These are phyloP conservation scores for Eupeodes luniger DNA, from an alignment of 2,888 invertebrate genomes.

Conservation along the genomic window DNA sequence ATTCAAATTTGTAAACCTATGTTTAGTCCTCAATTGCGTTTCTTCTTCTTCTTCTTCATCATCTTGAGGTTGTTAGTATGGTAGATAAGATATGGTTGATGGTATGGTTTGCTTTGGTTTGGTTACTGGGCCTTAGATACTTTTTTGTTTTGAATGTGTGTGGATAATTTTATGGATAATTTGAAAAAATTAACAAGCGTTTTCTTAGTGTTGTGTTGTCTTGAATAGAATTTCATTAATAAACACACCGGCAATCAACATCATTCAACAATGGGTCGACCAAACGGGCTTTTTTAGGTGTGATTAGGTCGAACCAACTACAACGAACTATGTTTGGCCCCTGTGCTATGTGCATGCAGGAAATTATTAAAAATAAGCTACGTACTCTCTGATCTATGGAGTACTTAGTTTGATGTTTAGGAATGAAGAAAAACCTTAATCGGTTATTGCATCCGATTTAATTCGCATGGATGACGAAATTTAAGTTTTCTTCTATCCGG, in stretches of 20 bases:
- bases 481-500: slow-evolving; percentile 10
- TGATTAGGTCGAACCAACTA: slow-evolving; percentile 42
- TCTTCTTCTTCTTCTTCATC: slow-evolving; percentile 25
- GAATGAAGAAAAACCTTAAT: slow-evolving; percentile 41
- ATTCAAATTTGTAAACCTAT: slow-evolving; percentile 54
- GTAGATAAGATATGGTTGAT: not conserved
- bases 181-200: slow-evolving; percentile 39
- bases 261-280: slow-evolving; percentile 21
- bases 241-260: slow-evolving; percentile 28
- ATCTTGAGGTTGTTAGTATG: slow-evolving; percentile 21
- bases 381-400: not conserved
- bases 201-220: slow-evolving; percentile 26
- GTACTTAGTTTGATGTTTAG: slow-evolving; percentile 18
- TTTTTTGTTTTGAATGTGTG: not conserved
- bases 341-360: slow-evolving; percentile 38
- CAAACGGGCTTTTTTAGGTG: slow-evolving; percentile 36
- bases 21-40: slow-evolving; percentile 71
- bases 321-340: not conserved
- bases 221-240: slow-evolving; percentile 60
- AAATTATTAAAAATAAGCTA: slow-evolving; percentile 40
- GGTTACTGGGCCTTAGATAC: slow-evolving; percentile 49
- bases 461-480: slow-evolving; percentile 55
- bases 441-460: slow-evolving; percentile 56
- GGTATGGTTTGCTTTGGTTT: slow-evolving; percentile 8
- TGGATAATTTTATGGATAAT: slow-evolving; percentile 17